Evolutionary conservation across 2,888 invertebrate genomes (phyloP).

Genomic region (Eubasilissa splendida): DNA sequence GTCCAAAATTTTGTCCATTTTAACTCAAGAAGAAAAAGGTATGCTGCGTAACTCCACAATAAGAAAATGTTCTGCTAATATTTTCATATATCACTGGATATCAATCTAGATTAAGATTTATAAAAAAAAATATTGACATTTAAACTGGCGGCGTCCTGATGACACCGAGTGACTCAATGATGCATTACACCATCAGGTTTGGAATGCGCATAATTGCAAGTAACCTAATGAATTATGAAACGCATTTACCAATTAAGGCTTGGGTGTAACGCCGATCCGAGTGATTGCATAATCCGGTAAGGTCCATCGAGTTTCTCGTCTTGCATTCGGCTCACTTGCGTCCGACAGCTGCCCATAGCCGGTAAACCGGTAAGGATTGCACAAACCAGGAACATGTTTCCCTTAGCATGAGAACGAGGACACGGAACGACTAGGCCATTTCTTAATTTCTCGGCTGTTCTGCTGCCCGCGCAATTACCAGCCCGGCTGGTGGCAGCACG

Average conservation of each 20-base stretch:
- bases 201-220: slow-evolving; percentile 1
- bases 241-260: slow-evolving; percentile 4
- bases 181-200: no score
- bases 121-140: no score
- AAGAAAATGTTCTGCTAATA: no score
- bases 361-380: slow-evolving; percentile 51
- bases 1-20: slow-evolving; percentile 90
- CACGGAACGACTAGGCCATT: slow-evolving; percentile 41
- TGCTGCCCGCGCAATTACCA: slow-evolving; percentile 30
- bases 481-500: slow-evolving; percentile 10
- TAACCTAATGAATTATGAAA: slow-evolving; percentile 37
- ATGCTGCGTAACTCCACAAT: slow-evolving; percentile 54
- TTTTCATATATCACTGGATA: no score
- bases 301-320: slow-evolving; percentile 31
- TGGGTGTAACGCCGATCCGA: slow-evolving; percentile 21
- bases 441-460: slow-evolving; percentile 42
- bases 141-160: no score
- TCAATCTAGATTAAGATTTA: no score
- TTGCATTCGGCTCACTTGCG: slow-evolving; percentile 30
- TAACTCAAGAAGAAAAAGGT: slow-evolving; percentile 87
- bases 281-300: slow-evolving; percentile 1
- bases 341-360: slow-evolving; percentile 5
- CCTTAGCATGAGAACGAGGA: slow-evolving; percentile 49
- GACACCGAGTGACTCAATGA: no score
- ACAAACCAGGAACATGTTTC: slow-evolving; percentile 48